Base-by-base conservation (phyloP, 2,888 invertebrate genomes). In the Dicyrtoma fusca region DNA sequence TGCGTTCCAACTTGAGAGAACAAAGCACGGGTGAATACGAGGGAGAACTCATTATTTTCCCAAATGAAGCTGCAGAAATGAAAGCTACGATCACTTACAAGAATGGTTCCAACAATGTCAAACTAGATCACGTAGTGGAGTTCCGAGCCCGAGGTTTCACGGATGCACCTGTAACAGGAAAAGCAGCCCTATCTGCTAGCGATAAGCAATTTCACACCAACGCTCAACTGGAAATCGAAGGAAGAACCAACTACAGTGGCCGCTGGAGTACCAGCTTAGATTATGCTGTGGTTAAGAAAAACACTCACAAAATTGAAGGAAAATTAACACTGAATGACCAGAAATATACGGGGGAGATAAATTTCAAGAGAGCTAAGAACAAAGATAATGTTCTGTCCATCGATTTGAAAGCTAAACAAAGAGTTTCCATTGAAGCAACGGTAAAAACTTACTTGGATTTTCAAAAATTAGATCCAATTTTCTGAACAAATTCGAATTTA, bases 341-440 rank as follows among this genome's bases (percentile, higher is more conserved):
- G 19, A 80, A 80, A 45, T 81, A 80, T 64, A 76, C 65, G 19
- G 76, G 78, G 0, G 79, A 79, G 49, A 23, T 80, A 3, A 69
- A 69, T 23, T 74, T 75, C 42, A 26, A 70, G 0, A 62, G 62
- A 1, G 72, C 69, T 10, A 74, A 72, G 55, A 23, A 25, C 8
- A 79, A 77, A 17, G 75, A 72, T 11, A 74, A 68, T 21, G 68
- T 74, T 49, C 42, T 77, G 5, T 72, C 74, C 19, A 17, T 81
- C 14, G 82, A 82, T 68, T 69, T 82, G 26, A 76, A 81, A 34
- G 8, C 76, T 2, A 42, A 75, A 13, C 79, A 78, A 42, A 78
- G 80, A 21, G 78, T 82, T 26, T 69, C 74, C 17, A 45, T 81
- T 10, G 80, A 81, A 63, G 79, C 80, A 8, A 79, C 77, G 76